Base-by-base conservation (phyloP, 1,140 invertebrate species). In the Drosophila paulistorum region DNA sequence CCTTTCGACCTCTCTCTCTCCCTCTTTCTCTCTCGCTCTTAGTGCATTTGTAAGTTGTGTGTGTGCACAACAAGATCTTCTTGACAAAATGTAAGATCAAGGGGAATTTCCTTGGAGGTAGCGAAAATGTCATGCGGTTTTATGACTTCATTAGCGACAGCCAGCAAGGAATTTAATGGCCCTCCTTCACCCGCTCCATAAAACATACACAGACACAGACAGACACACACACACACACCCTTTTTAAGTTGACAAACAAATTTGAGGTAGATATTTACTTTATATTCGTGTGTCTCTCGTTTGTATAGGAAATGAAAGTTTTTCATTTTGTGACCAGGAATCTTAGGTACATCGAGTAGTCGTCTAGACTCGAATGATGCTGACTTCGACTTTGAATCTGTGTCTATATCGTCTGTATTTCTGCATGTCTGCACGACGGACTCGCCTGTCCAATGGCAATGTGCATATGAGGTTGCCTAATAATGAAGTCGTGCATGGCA, bases 81-180 rank as follows among this genome's bases (percentile, higher is more conserved):
- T 51, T 70, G 79, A 77, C 68, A 70, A 86, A 86, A 86, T 81
- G 79, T 79, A 69, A 86, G 82, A 81, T 86, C 79, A 65, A 59
- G 37, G 65, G 61, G 76, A 55, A 54, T 71, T 67, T 76, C 63
- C 67, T 71, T 55, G 76, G 61, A 79, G 83, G 76, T 65, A 87
- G 71, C 79, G 76, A 79, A 85, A 86, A 86, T 86, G 83, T 86
- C 83, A 89, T 86, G 83, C 85, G 77, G 81, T 81, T 89, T 89
- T 89, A 89, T 89, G 84, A 89, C 84, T 89, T 89, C 84, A 89
- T 89, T 89, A 89, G 84, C 85, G 70, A 84, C 76, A 83, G 79
- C 65, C 71, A 54, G 65, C 11, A 9, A 64, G 83, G 84, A 87
- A 87, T 83, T 89, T 87, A 83, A 87, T 89, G 77, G 83, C 51